A percentile compares a stretch with the other conserved stretches of the same genome.
Conservation (phyloP, 2,113 vertebrate genomes). For the Tachuris rubrigastra region DNA sequence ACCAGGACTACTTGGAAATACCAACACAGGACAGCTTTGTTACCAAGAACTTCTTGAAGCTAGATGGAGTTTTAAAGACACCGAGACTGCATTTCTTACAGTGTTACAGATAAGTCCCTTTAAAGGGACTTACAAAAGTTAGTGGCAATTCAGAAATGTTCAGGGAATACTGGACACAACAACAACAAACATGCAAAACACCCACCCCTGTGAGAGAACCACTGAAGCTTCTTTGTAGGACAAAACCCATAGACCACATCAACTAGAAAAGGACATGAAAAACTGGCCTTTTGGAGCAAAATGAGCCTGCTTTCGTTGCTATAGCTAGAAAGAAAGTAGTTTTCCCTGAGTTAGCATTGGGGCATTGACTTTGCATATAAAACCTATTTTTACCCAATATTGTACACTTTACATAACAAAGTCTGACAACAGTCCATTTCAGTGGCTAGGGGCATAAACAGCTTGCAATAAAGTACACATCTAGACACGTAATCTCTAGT, state of each 20-base stretch:
- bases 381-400: conserved; percentile 9
- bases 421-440: conserved; percentile 17
- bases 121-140: background rate
- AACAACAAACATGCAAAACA: background rate
- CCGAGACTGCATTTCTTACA: background rate
- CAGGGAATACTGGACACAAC: background rate
- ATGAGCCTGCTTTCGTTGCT: background rate
- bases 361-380: background rate
- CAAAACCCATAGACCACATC: background rate
- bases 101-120: background rate
- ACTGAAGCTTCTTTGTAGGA: background rate
- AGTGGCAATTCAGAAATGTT: background rate
- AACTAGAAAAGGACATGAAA: background rate
- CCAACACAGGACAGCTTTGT: background rate
- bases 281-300: background rate
- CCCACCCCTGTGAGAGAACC: background rate
- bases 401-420: background rate
- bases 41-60: background rate
- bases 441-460: conserved; percentile 38
- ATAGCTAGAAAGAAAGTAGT: background rate
- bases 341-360: background rate
- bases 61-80: background rate
- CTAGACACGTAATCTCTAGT: background rate
- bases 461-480: background rate
- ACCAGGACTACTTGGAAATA: background rate